Evolutionary conservation across 1,140 invertebrate species (phyloP).

Genomic region (Eupristina koningsbergeri): DNA sequence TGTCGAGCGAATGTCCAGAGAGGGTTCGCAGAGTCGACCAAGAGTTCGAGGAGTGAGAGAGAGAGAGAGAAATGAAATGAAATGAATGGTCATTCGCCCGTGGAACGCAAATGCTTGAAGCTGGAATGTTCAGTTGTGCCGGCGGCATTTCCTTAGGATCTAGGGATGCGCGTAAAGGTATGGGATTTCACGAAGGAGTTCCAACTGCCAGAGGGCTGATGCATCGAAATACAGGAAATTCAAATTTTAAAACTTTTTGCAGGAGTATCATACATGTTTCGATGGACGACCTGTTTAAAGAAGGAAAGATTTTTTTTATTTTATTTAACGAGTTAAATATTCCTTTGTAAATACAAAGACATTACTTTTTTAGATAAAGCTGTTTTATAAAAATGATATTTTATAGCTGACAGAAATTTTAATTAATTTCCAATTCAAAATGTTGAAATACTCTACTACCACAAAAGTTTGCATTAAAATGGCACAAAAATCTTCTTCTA

Average conservation of each 20-base stretch:
- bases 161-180: neutral
- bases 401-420: too few species aligned
- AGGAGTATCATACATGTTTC: neutral
- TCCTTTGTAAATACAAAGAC: too few species aligned
- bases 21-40: conserved; percentile 1
- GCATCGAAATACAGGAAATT: neutral
- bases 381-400: too few species aligned
- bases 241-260: neutral
- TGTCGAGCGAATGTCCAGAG: conserved; percentile 7
- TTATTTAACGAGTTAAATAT: neutral
- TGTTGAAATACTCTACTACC: too few species aligned
- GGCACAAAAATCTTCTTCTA: too few species aligned
- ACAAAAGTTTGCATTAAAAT: too few species aligned
- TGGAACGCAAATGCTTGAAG: conserved; percentile 15
- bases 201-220: conserved; percentile 22
- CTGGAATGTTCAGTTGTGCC: conserved; percentile 27
- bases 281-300: neutral
- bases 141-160: conserved; percentile 23
- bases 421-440: too few species aligned
- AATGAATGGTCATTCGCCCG: conserved; percentile 24
- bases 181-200: conserved; percentile 44
- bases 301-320: conserved; percentile 24
- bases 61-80: too few species aligned
- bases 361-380: too few species aligned
- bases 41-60: conserved; percentile 10